Percentiles rank a stretch among this genome's conserved stretches.
Conservation (phyloP, 1,140 invertebrate genomes). For the Ostrea denselamellosa region DNA sequence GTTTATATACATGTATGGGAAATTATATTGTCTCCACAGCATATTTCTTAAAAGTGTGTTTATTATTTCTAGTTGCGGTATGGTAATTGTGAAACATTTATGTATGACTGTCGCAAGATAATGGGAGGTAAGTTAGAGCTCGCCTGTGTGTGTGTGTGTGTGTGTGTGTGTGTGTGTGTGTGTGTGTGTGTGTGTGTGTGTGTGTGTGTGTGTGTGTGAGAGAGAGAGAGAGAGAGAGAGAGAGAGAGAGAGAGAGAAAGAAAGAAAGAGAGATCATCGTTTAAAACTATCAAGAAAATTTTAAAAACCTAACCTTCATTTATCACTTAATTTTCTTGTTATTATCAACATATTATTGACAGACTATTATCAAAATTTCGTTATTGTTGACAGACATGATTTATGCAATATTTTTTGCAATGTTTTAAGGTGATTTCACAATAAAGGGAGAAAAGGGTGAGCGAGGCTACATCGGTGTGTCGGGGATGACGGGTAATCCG, state of each 20-base stretch:
- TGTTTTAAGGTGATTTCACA: not conserved
- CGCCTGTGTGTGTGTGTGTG: too few species aligned
- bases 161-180: too few species aligned
- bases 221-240: too few species aligned
- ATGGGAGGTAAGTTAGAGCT: not conserved
- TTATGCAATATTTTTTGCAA: not conserved
- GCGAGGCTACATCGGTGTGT: not conserved
- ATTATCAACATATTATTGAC: too few species aligned
- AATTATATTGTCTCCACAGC: not conserved
- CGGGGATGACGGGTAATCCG: not conserved
- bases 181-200: too few species aligned
- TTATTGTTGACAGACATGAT: not conserved
- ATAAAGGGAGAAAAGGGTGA: constrained; percentile 2
- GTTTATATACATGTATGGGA: not conserved
- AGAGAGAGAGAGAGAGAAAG: too few species aligned
- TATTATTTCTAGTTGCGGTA: not conserved
- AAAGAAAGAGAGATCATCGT: too few species aligned
- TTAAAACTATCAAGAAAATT: too few species aligned
- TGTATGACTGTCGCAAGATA: not conserved
- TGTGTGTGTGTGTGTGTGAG: too few species aligned
- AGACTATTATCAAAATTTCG: not conserved
- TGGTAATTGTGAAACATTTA: not conserved
- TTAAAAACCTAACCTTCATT: too few species aligned
- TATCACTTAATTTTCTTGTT: too few species aligned
- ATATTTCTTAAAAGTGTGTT: not conserved